These are phyloP conservation scores for Idaea biselata DNA, from an alignment of 2,888 invertebrate species.

Conservation along the genomic window DNA sequence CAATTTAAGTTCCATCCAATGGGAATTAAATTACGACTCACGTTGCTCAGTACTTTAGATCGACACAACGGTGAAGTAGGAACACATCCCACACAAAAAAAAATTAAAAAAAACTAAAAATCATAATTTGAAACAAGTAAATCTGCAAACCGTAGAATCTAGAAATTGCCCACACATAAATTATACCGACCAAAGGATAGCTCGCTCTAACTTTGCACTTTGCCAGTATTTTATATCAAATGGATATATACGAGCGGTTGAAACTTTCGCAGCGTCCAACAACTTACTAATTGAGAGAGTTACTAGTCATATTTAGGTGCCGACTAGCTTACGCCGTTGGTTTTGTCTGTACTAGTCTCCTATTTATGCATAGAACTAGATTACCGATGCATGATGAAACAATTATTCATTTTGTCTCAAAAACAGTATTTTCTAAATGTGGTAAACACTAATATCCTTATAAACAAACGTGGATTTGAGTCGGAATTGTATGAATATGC, in stretches of 20 bases:
- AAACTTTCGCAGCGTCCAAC: conserved; percentile 55
- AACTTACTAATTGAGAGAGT: conserved; percentile 73
- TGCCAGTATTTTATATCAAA: conserved; percentile 75
- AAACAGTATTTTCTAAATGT: too few relatives aligned
- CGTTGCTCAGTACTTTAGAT: too few relatives aligned
- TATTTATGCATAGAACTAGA: neutral
- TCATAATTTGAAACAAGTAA: conserved; percentile 17
- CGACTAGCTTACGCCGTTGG: neutral
- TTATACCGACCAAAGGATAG: conserved; percentile 76
- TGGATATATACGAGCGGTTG: conserved; percentile 71
- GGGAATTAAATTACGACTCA: too few relatives aligned
- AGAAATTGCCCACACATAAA: conserved; percentile 73
- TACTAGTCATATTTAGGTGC: conserved; percentile 28
- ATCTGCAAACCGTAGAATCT: conserved; percentile 50
- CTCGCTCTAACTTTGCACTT: conserved; percentile 78
- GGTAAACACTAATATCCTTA: too few relatives aligned
- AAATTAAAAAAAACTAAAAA: neutral
- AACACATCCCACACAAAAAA: too few relatives aligned
- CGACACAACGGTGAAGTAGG: too few relatives aligned
- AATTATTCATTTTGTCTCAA: too few relatives aligned
- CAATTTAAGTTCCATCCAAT: too few relatives aligned
- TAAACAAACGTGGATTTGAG: too few relatives aligned
- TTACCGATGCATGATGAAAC: too few relatives aligned
- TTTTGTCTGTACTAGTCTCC: neutral
- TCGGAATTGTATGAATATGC: too few relatives aligned